Evolutionary conservation across 2,888 invertebrate species (phyloP).

Genomic region (Zaprionus bogoriensis): DNA sequence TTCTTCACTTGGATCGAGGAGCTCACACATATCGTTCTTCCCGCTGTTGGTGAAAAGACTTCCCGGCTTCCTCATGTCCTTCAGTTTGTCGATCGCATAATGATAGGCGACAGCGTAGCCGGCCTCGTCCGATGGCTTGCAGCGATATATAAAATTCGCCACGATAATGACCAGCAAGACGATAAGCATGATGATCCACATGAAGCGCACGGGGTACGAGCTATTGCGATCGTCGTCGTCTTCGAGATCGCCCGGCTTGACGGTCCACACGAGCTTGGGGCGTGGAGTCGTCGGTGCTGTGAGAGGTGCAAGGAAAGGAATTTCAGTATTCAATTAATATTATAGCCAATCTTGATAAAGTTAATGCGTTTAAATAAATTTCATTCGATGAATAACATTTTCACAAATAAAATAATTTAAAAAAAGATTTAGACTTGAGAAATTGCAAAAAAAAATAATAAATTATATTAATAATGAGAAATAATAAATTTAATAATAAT

Average conservation of each 20-base stretch:
- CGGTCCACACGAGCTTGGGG: constrained; percentile 33
- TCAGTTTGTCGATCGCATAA: constrained; percentile 30
- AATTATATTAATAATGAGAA: no score
- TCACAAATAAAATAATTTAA: no score
- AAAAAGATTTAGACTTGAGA: no score
- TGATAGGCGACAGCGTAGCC: constrained; percentile 48
- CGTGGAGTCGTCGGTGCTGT: constrained; percentile 3
- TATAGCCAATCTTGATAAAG: no score
- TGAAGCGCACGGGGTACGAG: constrained; percentile 22
- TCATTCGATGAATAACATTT: no score
- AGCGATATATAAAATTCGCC: constrained; percentile 34
- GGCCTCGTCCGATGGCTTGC: constrained; percentile 11
- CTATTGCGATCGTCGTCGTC: constrained; percentile 9
- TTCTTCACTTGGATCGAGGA: not conserved
- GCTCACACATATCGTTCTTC: no score
- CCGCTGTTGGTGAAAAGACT: not conserved
- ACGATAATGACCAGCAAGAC: constrained; percentile 8
- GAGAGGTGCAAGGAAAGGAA: not conserved
- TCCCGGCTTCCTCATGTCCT: not conserved
- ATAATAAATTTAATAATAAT: no score
- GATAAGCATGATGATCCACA: constrained; percentile 39
- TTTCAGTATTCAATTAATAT: no score
- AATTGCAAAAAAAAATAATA: no score
- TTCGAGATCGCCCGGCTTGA: constrained; percentile 32
- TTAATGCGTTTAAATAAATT: no score